Evolutionary conservation across 1,140 invertebrate genomes (phyloP).

Genomic region (Pseudomyrmex sp.): DNA sequence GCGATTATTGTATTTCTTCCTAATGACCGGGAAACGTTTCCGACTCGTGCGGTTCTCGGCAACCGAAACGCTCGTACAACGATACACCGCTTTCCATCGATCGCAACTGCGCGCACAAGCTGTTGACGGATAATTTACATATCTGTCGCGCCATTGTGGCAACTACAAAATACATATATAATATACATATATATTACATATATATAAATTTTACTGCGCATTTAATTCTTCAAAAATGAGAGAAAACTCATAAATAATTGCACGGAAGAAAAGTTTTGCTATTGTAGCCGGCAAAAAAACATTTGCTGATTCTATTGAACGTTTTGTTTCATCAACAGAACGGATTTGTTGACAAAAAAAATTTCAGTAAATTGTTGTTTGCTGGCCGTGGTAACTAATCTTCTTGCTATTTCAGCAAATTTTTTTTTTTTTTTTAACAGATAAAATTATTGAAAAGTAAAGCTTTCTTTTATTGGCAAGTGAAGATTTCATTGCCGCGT

Average conservation of each 20-base stretch:
- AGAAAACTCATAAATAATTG: too few species aligned
- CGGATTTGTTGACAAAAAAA: too few species aligned
- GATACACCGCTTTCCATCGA: slow-evolving; percentile 36
- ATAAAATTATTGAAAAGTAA: neutral
- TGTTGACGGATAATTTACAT: slow-evolving; percentile 27
- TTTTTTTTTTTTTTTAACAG: neutral
- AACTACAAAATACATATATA: neutral
- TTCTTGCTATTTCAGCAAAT: too few species aligned
- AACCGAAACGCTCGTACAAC: slow-evolving; percentile 23
- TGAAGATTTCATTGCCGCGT: neutral
- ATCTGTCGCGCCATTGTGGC: neutral
- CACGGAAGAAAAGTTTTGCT: too few species aligned
- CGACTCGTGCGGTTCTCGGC: slow-evolving; percentile 27
- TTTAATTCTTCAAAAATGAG: too few species aligned
- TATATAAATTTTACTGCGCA: too few species aligned
- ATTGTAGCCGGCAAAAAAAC: too few species aligned
- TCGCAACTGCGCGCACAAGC: slow-evolving; percentile 32
- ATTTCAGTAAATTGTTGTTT: too few species aligned
- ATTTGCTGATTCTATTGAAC: too few species aligned
- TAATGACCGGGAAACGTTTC: slow-evolving; percentile 58
- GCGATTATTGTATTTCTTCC: slow-evolving; percentile 59
- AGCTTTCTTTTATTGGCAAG: neutral
- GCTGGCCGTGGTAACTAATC: too few species aligned
- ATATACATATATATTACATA: too few species aligned
- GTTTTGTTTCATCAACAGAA: too few species aligned